These are phyloP conservation scores for Frankliniella intonsa DNA, from an alignment of 2,888 invertebrate genomes.

Conservation along the genomic window DNA sequence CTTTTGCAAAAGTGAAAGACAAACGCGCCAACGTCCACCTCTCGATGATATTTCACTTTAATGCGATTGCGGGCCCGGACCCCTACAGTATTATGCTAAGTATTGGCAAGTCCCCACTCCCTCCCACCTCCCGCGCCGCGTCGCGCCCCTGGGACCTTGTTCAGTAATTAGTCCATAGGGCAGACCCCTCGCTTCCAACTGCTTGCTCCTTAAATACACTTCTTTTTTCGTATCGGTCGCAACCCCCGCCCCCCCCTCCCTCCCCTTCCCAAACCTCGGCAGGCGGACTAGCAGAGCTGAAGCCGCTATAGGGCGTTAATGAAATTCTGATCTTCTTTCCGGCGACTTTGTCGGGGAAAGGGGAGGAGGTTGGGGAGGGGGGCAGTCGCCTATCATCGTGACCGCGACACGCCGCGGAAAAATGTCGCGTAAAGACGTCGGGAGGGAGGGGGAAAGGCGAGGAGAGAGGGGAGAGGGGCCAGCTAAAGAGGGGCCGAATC, in stretches of 20 bases:
- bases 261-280: too few relatives aligned
- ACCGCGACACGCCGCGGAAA: background rate
- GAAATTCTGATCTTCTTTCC: constrained; percentile 10
- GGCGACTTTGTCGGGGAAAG: background rate
- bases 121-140: background rate
- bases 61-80: too few relatives aligned
- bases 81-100: too few relatives aligned
- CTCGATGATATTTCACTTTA: too few relatives aligned
- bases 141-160: background rate
- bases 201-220: background rate
- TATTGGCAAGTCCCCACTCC: too few relatives aligned
- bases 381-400: background rate
- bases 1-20: too few relatives aligned
- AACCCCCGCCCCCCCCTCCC: background rate
- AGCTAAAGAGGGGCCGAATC: constrained; percentile 3
- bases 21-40: too few relatives aligned
- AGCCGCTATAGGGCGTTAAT: background rate
- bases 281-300: background rate
- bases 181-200: background rate
- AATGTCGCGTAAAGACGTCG: constrained; percentile 30
- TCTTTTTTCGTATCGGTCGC: background rate
- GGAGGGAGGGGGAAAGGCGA: constrained; percentile 17
- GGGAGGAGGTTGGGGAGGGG: background rate
- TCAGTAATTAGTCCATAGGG: background rate
- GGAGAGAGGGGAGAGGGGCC: constrained; percentile 21